A percentile compares a stretch with the other conserved stretches of the same genome.
Evolutionary conservation across 2,113 vertebrate genomes (phyloP).

Genomic region (Xyrauchen texanus): DNA sequence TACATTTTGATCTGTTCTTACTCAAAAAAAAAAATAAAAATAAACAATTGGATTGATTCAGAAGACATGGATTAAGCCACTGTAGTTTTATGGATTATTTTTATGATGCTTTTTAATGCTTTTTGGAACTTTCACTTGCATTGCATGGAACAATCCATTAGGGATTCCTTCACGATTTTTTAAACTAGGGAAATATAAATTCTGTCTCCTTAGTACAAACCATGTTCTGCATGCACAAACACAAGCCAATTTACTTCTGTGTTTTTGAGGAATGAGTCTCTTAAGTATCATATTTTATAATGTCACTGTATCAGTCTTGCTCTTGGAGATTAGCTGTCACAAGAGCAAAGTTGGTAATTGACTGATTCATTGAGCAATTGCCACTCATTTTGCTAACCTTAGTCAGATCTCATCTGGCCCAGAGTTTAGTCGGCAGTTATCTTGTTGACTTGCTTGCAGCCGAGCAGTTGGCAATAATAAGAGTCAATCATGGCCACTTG

Average conservation of each 20-base stretch:
- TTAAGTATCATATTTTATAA: background rate
- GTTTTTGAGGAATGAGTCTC: background rate
- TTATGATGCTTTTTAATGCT: too few relatives aligned
- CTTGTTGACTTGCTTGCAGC: background rate
- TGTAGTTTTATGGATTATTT: too few relatives aligned
- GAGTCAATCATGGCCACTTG: background rate
- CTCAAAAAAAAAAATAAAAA: too few relatives aligned
- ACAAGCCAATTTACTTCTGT: background rate
- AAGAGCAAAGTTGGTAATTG: background rate
- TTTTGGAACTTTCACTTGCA: too few relatives aligned
- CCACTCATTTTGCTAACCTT: background rate
- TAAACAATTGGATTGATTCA: too few relatives aligned
- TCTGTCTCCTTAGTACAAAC: background rate
- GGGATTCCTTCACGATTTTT: background rate
- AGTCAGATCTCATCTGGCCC: background rate
- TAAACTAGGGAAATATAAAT: background rate
- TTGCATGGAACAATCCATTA: too few relatives aligned
- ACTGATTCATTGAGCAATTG: background rate
- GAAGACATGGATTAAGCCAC: too few relatives aligned
- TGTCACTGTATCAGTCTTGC: background rate
- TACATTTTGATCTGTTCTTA: too few relatives aligned
- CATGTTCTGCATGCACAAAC: background rate
- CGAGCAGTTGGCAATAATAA: background rate
- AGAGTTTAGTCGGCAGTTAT: background rate
- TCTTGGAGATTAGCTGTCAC: background rate